A percentile compares a stretch with the other conserved stretches of the same genome.
Evolutionary conservation across 2,797 vertebrate genomes (phyloP).

Genomic region (Columba guinea): DNA sequence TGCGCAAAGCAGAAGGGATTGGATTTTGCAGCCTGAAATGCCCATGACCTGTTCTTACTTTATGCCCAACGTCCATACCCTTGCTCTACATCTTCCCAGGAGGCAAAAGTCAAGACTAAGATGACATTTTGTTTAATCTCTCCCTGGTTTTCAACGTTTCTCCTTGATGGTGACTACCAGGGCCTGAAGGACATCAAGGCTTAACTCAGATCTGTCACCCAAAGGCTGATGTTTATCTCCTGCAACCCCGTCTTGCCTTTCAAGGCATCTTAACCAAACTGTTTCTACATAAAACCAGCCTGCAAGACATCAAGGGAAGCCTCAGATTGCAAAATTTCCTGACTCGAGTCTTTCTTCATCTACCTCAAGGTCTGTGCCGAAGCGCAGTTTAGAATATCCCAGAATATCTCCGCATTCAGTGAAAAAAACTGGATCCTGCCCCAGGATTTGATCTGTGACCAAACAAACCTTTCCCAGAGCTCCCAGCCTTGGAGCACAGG

Average conservation of each 20-base stretch:
- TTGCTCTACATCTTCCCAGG: neutral
- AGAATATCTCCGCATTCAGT: neutral
- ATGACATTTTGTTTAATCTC: neutral
- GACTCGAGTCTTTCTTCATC: neutral
- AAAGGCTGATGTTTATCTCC: neutral
- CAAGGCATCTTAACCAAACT: neutral
- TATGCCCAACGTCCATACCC: rapidly evolving
- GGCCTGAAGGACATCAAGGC: neutral
- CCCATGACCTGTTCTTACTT: rapidly evolving
- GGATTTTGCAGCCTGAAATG: neutral
- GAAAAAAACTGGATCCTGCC: neutral
- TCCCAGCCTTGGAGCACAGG: neutral
- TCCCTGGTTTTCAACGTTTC: neutral
- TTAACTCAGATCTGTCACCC: neutral
- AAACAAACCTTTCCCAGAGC: neutral
- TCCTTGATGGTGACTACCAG: neutral
- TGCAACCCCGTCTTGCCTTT: neutral
- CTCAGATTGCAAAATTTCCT: conserved; percentile 23
- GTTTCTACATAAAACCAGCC: neutral
- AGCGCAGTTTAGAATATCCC: neutral
- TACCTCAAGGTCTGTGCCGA: neutral
- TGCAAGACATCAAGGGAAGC: neutral
- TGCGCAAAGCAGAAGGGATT: conserved; percentile 45
- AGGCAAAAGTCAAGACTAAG: neutral
- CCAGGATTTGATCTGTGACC: neutral